These are phyloP conservation scores for Clarias laeviceps DNA, from an alignment of 2,797 vertebrate genomes.

Conservation along the genomic window DNA sequence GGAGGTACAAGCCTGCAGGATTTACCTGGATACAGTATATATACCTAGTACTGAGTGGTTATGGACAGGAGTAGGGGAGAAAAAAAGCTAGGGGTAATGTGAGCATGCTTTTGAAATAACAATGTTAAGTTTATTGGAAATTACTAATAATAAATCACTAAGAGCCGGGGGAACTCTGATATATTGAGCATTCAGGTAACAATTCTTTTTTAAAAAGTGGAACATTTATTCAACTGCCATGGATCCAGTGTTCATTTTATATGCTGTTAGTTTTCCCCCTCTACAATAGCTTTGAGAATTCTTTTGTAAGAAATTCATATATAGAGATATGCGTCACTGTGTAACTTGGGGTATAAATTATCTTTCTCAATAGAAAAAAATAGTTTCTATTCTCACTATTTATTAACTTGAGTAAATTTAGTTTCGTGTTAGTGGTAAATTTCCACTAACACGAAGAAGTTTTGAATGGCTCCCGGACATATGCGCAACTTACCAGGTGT, in stretches of 20 bases:
- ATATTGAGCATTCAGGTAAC: not conserved
- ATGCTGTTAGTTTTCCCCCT: not conserved
- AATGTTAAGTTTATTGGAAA: not conserved
- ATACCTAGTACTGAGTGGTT: not conserved
- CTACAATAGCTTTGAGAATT: not conserved
- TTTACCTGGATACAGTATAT: constrained; percentile 8
- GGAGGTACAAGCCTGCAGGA: constrained; percentile 6
- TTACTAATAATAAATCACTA: not conserved
- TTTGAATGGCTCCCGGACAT: too few relatives aligned
- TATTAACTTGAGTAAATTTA: too few relatives aligned
- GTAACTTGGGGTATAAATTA: too few relatives aligned
- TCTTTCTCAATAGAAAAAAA: too few relatives aligned
- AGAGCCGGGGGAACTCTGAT: not conserved
- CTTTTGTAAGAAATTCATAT: not conserved
- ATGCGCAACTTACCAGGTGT: too few relatives aligned
- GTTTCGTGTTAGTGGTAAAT: too few relatives aligned
- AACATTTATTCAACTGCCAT: constrained; percentile 35
- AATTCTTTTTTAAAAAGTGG: constrained; percentile 31
- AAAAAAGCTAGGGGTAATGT: not conserved
- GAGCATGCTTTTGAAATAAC: not conserved
- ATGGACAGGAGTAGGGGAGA: not conserved
- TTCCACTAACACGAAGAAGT: too few relatives aligned
- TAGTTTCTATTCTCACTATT: too few relatives aligned
- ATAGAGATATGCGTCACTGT: too few relatives aligned
- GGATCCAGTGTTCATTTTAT: constrained; percentile 3